A percentile compares a stretch with the other conserved stretches of the same genome.
phyloP scores from a whole-genome alignment of 2,888 invertebrate genomes.

The Euclidia mi region DNA sequence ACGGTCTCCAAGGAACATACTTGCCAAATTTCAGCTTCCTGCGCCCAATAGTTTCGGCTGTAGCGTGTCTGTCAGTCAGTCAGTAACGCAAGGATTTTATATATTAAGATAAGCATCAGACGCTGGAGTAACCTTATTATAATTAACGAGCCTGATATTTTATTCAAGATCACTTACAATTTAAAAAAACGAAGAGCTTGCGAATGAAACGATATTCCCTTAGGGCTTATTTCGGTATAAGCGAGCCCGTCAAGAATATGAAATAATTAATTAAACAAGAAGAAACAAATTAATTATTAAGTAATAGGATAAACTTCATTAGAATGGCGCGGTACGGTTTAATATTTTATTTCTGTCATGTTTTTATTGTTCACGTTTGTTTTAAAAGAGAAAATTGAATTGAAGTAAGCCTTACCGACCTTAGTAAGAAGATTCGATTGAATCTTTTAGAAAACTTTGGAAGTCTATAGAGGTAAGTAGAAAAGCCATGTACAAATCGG shows the following conservation, averaged over 20 bases:
- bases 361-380: neutral
- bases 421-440: too few species aligned
- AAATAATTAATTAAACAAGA: slow-evolving; percentile 51
- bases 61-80: too few species aligned
- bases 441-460: slow-evolving; percentile 5
- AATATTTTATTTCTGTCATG: slow-evolving; percentile 22
- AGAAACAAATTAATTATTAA: slow-evolving; percentile 50
- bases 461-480: slow-evolving; percentile 37
- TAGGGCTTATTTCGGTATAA: slow-evolving; percentile 38
- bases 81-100: too few species aligned
- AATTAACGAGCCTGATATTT: slow-evolving; percentile 55
- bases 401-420: too few species aligned
- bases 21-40: too few species aligned
- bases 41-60: too few species aligned
- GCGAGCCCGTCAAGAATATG: slow-evolving; percentile 46
- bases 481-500: slow-evolving; percentile 58
- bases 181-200: slow-evolving; percentile 37
- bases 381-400: too few species aligned
- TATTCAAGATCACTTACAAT: slow-evolving; percentile 49
- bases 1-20: too few species aligned
- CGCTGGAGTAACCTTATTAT: slow-evolving; percentile 50
- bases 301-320: slow-evolving; percentile 43
- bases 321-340: slow-evolving; percentile 14
- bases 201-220: slow-evolving; percentile 46
- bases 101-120: slow-evolving; percentile 36